These are phyloP conservation scores for Diacarnus erythraeanus DNA, from an alignment of 37 sponge, comb jelly and placozoan species.

Conservation along the genomic window DNA sequence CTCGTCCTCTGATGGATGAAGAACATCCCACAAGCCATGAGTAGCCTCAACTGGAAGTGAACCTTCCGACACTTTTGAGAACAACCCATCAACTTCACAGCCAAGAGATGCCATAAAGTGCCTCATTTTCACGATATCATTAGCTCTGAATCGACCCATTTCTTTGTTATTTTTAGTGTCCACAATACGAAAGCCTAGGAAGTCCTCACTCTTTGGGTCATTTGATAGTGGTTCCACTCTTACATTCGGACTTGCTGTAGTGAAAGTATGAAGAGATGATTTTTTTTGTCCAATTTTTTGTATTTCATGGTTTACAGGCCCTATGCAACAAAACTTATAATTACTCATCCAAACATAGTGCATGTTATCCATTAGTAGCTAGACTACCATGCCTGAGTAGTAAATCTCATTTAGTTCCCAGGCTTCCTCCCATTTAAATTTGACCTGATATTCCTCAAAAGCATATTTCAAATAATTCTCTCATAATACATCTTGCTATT, in stretches of 20 bases:
- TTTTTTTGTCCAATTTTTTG: background rate
- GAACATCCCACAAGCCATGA: background rate
- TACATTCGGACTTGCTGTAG: background rate
- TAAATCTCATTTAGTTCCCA: too few relatives aligned
- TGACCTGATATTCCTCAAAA: too few relatives aligned
- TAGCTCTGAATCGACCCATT: background rate
- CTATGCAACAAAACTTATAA: too few relatives aligned
- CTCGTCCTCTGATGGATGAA: conserved; percentile 26
- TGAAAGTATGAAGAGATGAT: background rate
- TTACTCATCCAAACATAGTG: too few relatives aligned
- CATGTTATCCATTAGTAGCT: too few relatives aligned
- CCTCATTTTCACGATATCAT: background rate
- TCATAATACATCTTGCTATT: too few relatives aligned
- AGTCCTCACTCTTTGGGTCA: background rate
- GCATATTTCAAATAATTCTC: too few relatives aligned
- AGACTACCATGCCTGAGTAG: too few relatives aligned
- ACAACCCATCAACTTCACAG: background rate
- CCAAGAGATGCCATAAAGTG: background rate
- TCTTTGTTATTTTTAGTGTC: background rate
- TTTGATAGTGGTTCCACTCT: background rate
- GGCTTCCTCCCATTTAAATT: too few relatives aligned
- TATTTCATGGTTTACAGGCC: background rate
- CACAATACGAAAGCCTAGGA: background rate
- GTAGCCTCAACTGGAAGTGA: background rate
- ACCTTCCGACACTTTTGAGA: background rate